Evolutionary conservation across 2,888 invertebrate genomes (phyloP).

Genomic region (Caenorhabditis sp.): DNA sequence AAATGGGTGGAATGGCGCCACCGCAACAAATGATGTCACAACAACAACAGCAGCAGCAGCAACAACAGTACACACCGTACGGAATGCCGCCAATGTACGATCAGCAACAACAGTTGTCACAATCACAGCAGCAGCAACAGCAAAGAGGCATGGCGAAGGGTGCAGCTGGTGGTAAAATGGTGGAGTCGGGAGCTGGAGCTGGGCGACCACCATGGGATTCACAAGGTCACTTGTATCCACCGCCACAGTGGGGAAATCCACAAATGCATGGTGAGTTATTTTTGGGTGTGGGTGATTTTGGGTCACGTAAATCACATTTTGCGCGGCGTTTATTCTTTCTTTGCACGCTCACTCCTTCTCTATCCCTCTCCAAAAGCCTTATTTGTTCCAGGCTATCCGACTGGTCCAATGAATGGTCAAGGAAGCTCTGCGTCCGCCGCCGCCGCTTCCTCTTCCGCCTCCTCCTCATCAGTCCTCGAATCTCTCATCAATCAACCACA

Average conservation of each 20-base stretch:
- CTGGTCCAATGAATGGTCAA: slow-evolving; percentile 34
- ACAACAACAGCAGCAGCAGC: not conserved
- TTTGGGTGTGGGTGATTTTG: too few species aligned
- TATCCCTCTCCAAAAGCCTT: too few species aligned
- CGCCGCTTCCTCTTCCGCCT: not conserved
- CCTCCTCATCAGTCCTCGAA: slow-evolving; percentile 48
- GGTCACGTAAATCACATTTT: too few species aligned
- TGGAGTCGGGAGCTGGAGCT: not conserved
- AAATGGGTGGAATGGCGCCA: slow-evolving; percentile 39
- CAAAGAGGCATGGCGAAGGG: slow-evolving; percentile 19
- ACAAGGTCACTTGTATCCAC: slow-evolving; percentile 35
- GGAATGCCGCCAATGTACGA: slow-evolving; percentile 20
- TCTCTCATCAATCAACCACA: slow-evolving; percentile 54
- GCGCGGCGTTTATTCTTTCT: too few species aligned
- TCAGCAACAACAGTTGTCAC: slow-evolving; percentile 5
- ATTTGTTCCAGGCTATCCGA: slow-evolving; percentile 14
- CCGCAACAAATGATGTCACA: slow-evolving; percentile 7
- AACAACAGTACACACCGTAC: not conserved
- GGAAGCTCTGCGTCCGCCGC: not conserved
- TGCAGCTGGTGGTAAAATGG: slow-evolving; percentile 8
- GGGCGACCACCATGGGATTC: slow-evolving; percentile 21
- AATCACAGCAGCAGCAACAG: slow-evolving; percentile 8
- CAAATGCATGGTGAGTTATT: not conserved
- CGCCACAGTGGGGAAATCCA: slow-evolving; percentile 18
- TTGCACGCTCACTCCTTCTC: not conserved